Evolutionary conservation across 2,888 invertebrate genomes (phyloP), one percentile per base, ranked within the genome.

Genomic region (Aplocera efformata): DNA sequence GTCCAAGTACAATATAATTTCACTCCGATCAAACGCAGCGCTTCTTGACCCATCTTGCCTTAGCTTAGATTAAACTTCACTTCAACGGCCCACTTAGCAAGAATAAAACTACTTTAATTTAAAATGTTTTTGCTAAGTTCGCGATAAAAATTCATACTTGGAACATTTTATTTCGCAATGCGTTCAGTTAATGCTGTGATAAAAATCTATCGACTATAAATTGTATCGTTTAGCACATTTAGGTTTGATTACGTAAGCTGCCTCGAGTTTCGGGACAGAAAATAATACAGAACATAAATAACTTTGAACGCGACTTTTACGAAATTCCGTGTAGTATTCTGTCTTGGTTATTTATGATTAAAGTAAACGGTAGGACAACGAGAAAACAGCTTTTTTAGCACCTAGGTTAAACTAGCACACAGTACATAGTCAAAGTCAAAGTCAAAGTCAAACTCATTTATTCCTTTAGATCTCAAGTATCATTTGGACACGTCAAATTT

Each of bases 21-120:
- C 27, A 25, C 30, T 36, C 25, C 40, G 38, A 42, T 60, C 51
- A 53, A 58, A 51, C 36, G 48, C 53, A 56, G 43, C 31, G 47
- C 48, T 55, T 53, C 49, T 60, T 51, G 56, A 48, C 47, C 48
- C 42, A 48, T n/a, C n/a, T n/a, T 39, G 38, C 43, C 48, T 45
- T 43, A 50, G 45, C 32, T 53, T 42, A 56, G 52, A 61, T 58
- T 56, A 57, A 68, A 70, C 52, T 69, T 61, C 58, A 48, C 54
- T 58, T 56, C 53, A 41, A 53, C 55, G 48, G 51, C 51, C 54
- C 53, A 65, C 59, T 64, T 63, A 62, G 48, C 47, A 44, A 51
- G 53, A 54, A 55, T 53, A 48, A 56, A 60, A 62, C 51, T 56
- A 46, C 48, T 59, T 63, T 60, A 50, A 56, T 53, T 60, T 59